Evolutionary conservation across 2,113 vertebrate species (phyloP).

Genomic region (Rhombomys opimus): DNA sequence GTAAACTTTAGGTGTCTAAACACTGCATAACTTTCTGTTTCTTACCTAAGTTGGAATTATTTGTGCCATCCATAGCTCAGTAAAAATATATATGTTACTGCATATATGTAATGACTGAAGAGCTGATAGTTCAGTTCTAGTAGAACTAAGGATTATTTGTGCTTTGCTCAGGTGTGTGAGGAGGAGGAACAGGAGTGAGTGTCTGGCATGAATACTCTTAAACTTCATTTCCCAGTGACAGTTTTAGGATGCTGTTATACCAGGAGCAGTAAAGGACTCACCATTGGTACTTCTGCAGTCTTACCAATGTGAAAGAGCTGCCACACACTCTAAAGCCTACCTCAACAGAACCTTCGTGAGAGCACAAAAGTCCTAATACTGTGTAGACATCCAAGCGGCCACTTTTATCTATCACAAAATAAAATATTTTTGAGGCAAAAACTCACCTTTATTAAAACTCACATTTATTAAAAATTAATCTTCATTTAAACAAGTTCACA

Average conservation of each 20-base stretch:
- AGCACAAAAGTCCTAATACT: neutral
- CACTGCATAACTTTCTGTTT: neutral
- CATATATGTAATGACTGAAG: neutral
- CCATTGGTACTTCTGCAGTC: neutral
- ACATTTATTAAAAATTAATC: neutral
- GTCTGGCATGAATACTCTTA: neutral
- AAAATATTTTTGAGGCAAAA: conserved; percentile 22
- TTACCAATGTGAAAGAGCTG: neutral
- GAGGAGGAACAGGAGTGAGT: neutral
- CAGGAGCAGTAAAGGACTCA: neutral
- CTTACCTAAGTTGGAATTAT: neutral
- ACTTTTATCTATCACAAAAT: conserved; percentile 11
- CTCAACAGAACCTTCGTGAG: neutral
- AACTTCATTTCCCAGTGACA: neutral
- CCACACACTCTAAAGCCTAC: neutral
- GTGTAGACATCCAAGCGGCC: neutral
- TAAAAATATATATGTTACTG: neutral
- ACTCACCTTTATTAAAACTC: neutral
- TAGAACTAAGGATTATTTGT: neutral
- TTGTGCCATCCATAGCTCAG: neutral
- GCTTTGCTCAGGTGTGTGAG: neutral
- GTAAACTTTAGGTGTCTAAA: neutral
- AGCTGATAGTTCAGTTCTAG: neutral
- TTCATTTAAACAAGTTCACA: conserved; percentile 39
- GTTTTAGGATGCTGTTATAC: neutral